These are phyloP conservation scores for Anastrepha obliqua DNA, from an alignment of 1,140 invertebrate species.

Conservation along the genomic window DNA sequence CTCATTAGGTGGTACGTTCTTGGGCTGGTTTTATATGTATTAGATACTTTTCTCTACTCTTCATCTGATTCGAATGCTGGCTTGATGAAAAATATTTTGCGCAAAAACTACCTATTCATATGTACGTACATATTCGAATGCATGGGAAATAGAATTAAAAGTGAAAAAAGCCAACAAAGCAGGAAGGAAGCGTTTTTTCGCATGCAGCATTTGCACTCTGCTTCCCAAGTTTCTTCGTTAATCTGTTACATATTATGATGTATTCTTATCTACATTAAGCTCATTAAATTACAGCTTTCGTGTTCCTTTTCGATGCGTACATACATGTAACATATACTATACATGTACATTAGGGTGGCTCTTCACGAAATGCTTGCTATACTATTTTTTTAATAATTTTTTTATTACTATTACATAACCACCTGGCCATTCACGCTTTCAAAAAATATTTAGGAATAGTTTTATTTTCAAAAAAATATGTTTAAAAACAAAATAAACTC, in stretches of 20 bases:
- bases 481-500: no score
- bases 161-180: background rate
- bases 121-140: no score
- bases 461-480: no score
- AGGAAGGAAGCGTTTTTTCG: background rate
- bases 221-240: background rate
- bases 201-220: background rate
- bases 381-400: no score
- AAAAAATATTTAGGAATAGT: no score
- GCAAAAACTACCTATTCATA: no score
- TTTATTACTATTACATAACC: no score
- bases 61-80: background rate
- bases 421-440: no score
- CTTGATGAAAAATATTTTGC: background rate
- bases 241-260: background rate
- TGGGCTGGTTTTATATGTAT: background rate
- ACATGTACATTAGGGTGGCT: no score
- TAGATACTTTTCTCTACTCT: background rate
- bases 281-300: background rate
- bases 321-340: no score
- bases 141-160: background rate
- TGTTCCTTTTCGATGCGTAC: background rate
- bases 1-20: background rate
- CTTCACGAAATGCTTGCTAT: no score
- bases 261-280: background rate